Evolutionary conservation across 1,140 invertebrate species (phyloP).

Genomic region (Oryctes rhinoceros): DNA sequence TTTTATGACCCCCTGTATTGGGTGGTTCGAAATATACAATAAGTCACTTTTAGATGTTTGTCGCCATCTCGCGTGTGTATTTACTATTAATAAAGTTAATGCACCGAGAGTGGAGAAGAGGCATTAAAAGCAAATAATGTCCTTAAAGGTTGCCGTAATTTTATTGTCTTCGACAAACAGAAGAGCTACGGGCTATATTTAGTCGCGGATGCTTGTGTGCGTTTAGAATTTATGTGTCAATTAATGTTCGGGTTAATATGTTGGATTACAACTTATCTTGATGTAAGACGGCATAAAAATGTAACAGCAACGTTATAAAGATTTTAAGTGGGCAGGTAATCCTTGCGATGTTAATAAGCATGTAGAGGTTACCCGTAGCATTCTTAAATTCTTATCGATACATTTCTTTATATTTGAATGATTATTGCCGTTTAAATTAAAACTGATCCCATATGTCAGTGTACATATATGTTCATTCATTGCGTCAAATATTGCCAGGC

Average conservation of each 20-base stretch:
- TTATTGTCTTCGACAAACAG: conserved; percentile 33
- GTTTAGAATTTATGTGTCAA: conserved; percentile 26
- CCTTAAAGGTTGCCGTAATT: conserved; percentile 9
- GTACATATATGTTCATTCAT: too few relatives aligned
- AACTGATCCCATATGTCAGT: too few relatives aligned
- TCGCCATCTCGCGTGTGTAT: conserved; percentile 35
- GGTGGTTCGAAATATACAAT: conserved; percentile 32
- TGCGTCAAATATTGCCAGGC: too few relatives aligned
- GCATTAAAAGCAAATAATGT: conserved; percentile 33
- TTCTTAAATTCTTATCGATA: too few relatives aligned
- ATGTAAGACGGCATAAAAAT: not conserved
- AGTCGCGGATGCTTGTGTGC: not conserved
- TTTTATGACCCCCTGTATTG: conserved; percentile 39
- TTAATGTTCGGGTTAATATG: conserved; percentile 17
- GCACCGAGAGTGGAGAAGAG: conserved; percentile 11
- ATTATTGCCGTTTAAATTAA: too few relatives aligned
- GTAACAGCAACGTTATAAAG: not conserved
- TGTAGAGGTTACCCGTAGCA: too few relatives aligned
- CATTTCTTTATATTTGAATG: too few relatives aligned
- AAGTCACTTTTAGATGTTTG: conserved; percentile 39
- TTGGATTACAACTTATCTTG: conserved; percentile 19
- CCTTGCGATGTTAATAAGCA: too few relatives aligned
- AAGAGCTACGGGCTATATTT: not conserved
- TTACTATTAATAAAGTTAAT: conserved; percentile 37
- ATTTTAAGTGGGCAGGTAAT: too few relatives aligned